phyloP scores from a whole-genome alignment of 2,888 invertebrate genomes.

The Luffia ferchaultella region DNA sequence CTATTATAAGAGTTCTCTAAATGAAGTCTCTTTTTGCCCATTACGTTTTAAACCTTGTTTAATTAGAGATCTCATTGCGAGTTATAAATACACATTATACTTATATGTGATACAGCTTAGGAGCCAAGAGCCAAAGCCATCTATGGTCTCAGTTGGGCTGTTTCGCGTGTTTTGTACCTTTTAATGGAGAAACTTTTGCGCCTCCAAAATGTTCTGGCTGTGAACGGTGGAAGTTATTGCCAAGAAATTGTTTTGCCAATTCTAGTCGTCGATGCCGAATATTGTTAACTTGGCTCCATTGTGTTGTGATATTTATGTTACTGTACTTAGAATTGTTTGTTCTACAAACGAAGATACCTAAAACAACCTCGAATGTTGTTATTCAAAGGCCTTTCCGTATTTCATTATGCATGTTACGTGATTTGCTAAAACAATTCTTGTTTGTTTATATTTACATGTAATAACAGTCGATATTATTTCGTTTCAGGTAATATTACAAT shows the following conservation, averaged over 20 bases:
- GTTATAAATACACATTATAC: not conserved
- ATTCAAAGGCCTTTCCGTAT: not conserved
- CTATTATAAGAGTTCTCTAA: no score
- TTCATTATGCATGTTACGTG: not conserved
- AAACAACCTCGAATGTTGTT: not conserved
- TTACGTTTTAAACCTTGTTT: no score
- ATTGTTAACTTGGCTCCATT: slow-evolving; percentile 14
- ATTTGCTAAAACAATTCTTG: not conserved
- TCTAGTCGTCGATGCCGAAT: slow-evolving; percentile 9
- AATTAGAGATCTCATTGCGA: no score
- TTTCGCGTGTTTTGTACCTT: slow-evolving; percentile 15
- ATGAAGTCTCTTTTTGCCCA: no score
- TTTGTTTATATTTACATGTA: not conserved
- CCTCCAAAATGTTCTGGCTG: slow-evolving; percentile 24
- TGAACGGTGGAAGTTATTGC: slow-evolving; percentile 22
- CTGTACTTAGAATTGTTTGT: not conserved
- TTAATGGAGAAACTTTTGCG: slow-evolving; percentile 34
- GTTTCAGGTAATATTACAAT: not conserved
- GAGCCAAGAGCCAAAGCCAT: no score
- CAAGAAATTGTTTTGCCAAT: slow-evolving; percentile 28
- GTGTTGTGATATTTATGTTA: not conserved
- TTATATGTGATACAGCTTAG: not conserved
- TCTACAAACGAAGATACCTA: not conserved
- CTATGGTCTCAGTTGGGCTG: slow-evolving; percentile 11
- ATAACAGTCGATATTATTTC: not conserved